Base-by-base conservation (phyloP, 2,797 vertebrate species). In the Monodelphis domestica region DNA sequence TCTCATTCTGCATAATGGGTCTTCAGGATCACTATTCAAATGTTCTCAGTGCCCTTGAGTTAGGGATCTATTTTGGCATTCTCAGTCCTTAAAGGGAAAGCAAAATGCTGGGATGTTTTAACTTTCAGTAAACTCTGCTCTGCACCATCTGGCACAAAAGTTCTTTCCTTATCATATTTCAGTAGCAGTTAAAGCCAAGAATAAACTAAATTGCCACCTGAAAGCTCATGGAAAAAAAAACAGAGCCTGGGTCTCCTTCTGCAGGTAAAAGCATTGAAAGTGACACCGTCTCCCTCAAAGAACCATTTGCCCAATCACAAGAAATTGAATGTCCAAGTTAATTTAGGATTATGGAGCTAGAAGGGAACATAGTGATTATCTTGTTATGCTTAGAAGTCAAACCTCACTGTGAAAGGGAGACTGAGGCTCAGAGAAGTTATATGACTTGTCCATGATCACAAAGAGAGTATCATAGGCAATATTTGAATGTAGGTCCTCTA, bases 31-130 rank as follows among this genome's bases (percentile, higher is more conserved):
- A 29, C 0, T 0, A 15, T 84, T 63, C n/a, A 63, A 52, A 55
- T 14, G 53, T 12, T 29, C 33, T 10, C 15, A 6, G 29, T 0
- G 9, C 17, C 53, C 45, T 45, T 0, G 9, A 87, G 14, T 21
- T 15, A 92, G 70, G 0, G 54, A 29, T 51, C 10, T 4, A 30
- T 0, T 90, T 0, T 57, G 28, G 59, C 55, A 90, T 1, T 2
- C 7, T 45, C 1, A 12, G 10, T 55, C 55, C 94, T 5, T 91
- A n/a, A 3, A 45, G 54, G 51, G 17, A 29, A 24, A 54, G 78
- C 26, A 28, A 29, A 56, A 53, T 10, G 30, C 10, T 53, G 54
- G 78, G 38, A 54, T 33, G 12, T 91, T 94, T 63, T 56, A 57
- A 26, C 24, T 59, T 12, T 55, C 53, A 28, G 90, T 91, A 50